phyloP scores from a whole-genome alignment of 2,113 vertebrate species.

The Ibidorhyncha struthersii region DNA sequence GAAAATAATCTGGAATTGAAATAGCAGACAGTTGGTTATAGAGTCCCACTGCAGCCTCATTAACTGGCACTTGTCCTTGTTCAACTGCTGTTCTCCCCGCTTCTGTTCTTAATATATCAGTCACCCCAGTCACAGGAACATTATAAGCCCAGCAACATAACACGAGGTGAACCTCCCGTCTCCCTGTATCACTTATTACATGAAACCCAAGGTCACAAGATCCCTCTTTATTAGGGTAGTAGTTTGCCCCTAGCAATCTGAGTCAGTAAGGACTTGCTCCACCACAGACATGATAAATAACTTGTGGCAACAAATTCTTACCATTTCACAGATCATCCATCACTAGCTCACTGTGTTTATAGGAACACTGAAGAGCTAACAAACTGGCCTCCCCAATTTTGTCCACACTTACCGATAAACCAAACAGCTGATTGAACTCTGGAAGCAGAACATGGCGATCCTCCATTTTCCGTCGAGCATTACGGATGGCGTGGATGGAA shows the following conservation, averaged over 20 bases:
- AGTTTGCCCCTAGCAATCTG: not conserved
- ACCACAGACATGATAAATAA: not conserved
- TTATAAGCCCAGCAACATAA: not conserved
- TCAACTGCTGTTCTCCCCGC: not conserved
- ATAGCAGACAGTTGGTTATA: not conserved
- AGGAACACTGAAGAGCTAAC: not conserved
- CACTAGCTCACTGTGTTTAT: not conserved
- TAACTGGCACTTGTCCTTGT: not conserved
- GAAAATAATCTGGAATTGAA: not conserved
- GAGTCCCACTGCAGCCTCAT: not conserved
- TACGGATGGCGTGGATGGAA: slow-evolving; percentile 88
- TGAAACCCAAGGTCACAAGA: not conserved
- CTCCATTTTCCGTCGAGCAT: slow-evolving; percentile 93
- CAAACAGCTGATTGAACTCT: slow-evolving; percentile 88
- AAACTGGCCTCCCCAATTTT: not conserved
- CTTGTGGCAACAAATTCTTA: not conserved
- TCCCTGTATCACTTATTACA: not conserved
- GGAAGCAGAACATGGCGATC: slow-evolving; percentile 86
- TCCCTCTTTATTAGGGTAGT: not conserved
- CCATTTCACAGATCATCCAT: not conserved
- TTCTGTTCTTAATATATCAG: not conserved
- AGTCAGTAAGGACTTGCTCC: not conserved
- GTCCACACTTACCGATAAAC: slow-evolving; percentile 76
- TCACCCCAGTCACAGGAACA: not conserved
- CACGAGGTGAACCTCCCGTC: not conserved